A percentile compares a stretch with the other conserved stretches of the same genome.
Conservation (phyloP, 2,888 invertebrate genomes). For the Dexiosoma caninum region DNA sequence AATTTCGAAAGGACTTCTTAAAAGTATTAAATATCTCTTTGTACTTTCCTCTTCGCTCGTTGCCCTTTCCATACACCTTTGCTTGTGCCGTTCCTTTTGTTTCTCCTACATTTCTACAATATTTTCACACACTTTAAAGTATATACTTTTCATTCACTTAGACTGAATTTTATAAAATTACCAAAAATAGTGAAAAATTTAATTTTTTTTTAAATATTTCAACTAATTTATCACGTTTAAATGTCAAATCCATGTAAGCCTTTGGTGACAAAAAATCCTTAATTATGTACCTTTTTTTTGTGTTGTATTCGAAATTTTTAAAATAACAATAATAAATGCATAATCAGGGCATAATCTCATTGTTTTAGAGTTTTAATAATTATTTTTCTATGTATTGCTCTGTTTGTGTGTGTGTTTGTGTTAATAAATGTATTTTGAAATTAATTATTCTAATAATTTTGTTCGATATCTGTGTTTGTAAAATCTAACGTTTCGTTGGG, state of each 20-base stretch:
- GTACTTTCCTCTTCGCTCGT: too few species aligned
- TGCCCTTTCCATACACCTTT: too few species aligned
- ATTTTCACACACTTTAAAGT: too few species aligned
- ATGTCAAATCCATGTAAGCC: constrained; percentile 56
- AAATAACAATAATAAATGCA: constrained; percentile 33
- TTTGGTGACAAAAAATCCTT: constrained; percentile 49
- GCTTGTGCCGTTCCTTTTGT: too few species aligned
- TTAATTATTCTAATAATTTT: constrained; percentile 63
- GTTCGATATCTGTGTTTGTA: constrained; percentile 27
- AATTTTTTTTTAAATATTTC: not conserved
- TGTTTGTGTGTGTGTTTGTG: constrained; percentile 1
- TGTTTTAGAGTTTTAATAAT: constrained; percentile 59
- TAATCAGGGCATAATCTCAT: constrained; percentile 61
- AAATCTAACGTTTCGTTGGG: constrained; percentile 16
- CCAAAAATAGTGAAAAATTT: too few species aligned
- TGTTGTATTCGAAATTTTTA: constrained; percentile 16
- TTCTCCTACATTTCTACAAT: too few species aligned
- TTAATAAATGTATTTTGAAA: constrained; percentile 56
- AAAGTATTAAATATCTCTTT: too few species aligned
- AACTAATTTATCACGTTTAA: constrained; percentile 43
- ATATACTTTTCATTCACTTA: too few species aligned
- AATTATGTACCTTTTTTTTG: constrained; percentile 43
- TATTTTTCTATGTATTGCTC: constrained; percentile 27
- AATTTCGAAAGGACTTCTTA: too few species aligned
- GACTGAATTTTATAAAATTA: too few species aligned